A percentile compares a stretch with the other conserved stretches of the same genome.
These are phyloP conservation scores for Protobothrops mucrosquamatus DNA, from an alignment of 2,113 vertebrate genomes.

Conservation along the genomic window DNA sequence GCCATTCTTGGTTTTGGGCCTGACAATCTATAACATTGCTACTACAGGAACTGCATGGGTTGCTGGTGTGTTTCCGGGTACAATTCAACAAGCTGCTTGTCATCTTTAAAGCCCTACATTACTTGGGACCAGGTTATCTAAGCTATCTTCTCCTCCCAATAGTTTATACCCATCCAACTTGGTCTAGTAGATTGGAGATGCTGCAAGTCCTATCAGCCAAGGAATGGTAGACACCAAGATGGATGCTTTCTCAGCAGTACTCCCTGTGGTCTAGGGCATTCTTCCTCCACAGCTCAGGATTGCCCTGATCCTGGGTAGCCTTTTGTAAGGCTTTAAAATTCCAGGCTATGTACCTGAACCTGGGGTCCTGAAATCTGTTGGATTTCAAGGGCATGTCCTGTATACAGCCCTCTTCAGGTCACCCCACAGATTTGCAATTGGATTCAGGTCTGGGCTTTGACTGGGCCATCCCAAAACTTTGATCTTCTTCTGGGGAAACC, in stretches of 20 bases:
- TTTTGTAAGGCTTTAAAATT: not conserved
- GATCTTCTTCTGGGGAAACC: too few relatives aligned
- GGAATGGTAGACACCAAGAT: not conserved
- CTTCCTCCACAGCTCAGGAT: not conserved
- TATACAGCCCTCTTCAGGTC: too few relatives aligned
- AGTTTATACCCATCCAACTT: not conserved
- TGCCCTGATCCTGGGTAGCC: not conserved
- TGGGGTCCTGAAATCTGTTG: too few relatives aligned
- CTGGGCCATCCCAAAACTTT: too few relatives aligned
- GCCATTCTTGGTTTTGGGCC: not conserved
- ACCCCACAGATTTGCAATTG: too few relatives aligned
- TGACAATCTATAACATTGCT: not conserved
- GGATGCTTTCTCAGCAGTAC: too few relatives aligned
- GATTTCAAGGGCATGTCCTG: too few relatives aligned
- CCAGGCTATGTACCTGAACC: too few relatives aligned
- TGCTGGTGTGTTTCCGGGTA: not conserved
- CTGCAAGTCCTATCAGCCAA: not conserved
- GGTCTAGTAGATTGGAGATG: not conserved
- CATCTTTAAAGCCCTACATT: not conserved
- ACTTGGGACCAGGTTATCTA: not conserved
- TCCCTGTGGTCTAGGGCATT: not conserved
- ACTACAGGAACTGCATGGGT: not conserved
- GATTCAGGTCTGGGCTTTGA: too few relatives aligned
- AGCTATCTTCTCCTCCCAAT: not conserved
- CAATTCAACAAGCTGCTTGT: not conserved